These are phyloP conservation scores for Alviniconcha marisindica DNA, from an alignment of 1,140 invertebrate species.

Conservation along the genomic window DNA sequence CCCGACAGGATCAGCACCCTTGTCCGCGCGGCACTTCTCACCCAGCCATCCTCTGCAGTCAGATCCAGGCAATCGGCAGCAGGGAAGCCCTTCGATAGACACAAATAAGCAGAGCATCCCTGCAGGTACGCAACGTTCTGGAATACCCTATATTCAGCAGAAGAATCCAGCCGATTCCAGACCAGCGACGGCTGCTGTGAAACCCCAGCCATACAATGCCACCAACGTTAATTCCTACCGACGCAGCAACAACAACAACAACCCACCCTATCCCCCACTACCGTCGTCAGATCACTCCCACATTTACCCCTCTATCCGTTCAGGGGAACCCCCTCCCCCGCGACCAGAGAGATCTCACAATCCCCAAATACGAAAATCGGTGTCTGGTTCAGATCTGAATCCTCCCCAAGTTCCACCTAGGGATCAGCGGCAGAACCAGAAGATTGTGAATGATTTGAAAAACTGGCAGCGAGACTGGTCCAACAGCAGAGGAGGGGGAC, in stretches of 20 bases:
- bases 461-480: slow-evolving; percentile 65
- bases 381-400: slow-evolving; percentile 41
- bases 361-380: slow-evolving; percentile 40
- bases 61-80: slow-evolving; percentile 17
- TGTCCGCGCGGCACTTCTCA: neutral
- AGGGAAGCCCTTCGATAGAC: neutral
- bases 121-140: neutral
- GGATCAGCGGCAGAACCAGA: slow-evolving; percentile 50
- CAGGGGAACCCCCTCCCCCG: slow-evolving; percentile 24
- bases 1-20: slow-evolving; percentile 1
- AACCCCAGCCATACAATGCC: slow-evolving; percentile 12
- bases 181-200: slow-evolving; percentile 38
- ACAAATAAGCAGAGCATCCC: neutral
- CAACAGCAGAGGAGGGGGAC: neutral
- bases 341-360: slow-evolving; percentile 38
- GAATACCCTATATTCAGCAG: neutral
- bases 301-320: neutral
- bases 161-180: neutral
- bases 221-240: neutral
- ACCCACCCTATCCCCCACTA: neutral
- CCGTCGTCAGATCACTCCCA: neutral
- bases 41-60: slow-evolving; percentile 5
- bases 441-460: slow-evolving; percentile 62
- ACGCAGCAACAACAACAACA: neutral
- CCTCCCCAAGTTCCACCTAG: slow-evolving; percentile 67